Base-by-base conservation (phyloP, 2,113 vertebrate genomes). In the Odontesthes bonariensis region DNA sequence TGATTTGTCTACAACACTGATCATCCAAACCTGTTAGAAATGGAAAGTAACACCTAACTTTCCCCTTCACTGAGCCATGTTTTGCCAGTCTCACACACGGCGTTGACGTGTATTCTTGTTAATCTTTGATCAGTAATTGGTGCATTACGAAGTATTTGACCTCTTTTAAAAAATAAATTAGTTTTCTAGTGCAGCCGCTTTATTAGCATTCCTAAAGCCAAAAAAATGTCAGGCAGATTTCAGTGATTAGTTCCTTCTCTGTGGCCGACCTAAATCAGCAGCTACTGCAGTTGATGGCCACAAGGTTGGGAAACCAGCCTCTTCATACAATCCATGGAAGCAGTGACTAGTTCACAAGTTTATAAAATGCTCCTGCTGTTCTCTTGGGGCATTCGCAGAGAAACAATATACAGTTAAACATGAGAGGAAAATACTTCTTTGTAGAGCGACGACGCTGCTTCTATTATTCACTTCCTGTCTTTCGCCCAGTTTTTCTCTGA, bases 281-380 rank as follows among this genome's bases (percentile, higher is more conserved):
- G 32, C 47, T 3, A 14, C 32, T 49, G 47, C 32, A 11, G 42
- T 19, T 19, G 23, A 31, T 31, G 42, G 16, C 35, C 55, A 46
- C 67, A 69, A 71, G 65, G 56, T 66, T 66, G 67, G 42, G 73
- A 86, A 27, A 69, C 64, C 44, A 55, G 44, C 8, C 1, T n/a
- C 5, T 23, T 62, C 60, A 44, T 59, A 89, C 85, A 89, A 92
- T 88, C 75, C 53, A 35, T 72, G 86, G 86, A 91, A 86, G 86
- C 65, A 56, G 7, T 88, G 83, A 86, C 71, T 31, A 2, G 44
- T 23, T 82, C 33, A 40, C 74, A 75, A 53, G 33, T 79, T 86
- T 73, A 63, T 8, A 70, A 68, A 81, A 17, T 23, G 13, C 64
- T 67, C 60, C 76, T 64, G 12, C 57, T 19, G 57, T 5, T 40